phyloP scores from a whole-genome alignment of 2,888 invertebrate species.

The Eilema sororculum region DNA sequence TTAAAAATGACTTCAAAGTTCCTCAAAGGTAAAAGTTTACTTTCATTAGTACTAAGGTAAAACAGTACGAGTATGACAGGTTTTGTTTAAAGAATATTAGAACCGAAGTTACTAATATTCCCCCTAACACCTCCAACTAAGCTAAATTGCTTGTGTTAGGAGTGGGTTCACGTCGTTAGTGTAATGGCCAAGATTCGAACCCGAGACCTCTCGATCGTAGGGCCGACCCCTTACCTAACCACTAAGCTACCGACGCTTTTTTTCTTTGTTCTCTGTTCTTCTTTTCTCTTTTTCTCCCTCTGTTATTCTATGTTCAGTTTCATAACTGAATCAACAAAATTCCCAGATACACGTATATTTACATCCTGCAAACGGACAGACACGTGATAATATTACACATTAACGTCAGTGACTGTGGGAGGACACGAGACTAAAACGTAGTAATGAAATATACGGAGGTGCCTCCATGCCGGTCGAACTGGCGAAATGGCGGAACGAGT shows the following conservation, averaged over 20 bases:
- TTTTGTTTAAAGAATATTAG: too few relatives aligned
- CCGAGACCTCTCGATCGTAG: too few relatives aligned
- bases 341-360: not conserved
- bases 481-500: not conserved
- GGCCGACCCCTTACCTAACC: too few relatives aligned
- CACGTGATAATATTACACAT: constrained; percentile 4
- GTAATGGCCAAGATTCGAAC: too few relatives aligned
- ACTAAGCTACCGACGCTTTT: too few relatives aligned
- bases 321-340: constrained; percentile 6
- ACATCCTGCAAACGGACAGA: not conserved
- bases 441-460: not conserved
- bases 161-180: too few relatives aligned
- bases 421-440: not conserved
- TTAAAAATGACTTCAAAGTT: not conserved
- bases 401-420: not conserved
- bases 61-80: not conserved
- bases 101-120: too few relatives aligned
- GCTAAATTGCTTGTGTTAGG: too few relatives aligned
- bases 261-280: too few relatives aligned
- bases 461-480: not conserved
- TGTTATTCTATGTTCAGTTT: constrained; percentile 6
- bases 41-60: not conserved
- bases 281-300: too few relatives aligned
- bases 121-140: too few relatives aligned
- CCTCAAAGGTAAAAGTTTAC: not conserved